These are phyloP conservation scores for Timema cristinae DNA, from an alignment of 2,888 invertebrate genomes.

Conservation along the genomic window DNA sequence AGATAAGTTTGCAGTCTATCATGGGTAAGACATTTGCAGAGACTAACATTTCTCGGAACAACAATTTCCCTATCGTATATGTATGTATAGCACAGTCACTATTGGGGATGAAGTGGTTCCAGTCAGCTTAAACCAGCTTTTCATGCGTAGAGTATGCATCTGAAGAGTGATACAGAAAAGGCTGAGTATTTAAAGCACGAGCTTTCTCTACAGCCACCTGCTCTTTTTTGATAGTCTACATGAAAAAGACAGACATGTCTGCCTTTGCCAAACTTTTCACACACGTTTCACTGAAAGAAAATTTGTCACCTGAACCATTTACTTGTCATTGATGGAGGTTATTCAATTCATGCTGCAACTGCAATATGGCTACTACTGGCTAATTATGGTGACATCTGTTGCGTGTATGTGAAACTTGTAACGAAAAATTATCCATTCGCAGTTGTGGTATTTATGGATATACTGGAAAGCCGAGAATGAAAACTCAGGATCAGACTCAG, in stretches of 20 bases:
- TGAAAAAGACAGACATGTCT: background rate
- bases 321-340: conserved; percentile 8
- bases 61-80: background rate
- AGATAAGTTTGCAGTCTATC: background rate
- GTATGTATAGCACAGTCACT: conserved; percentile 5
- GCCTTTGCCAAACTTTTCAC: background rate
- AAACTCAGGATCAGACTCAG: background rate
- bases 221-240: background rate
- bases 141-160: background rate
- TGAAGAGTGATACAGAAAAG: background rate
- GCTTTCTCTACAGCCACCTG: conserved; percentile 4
- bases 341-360: background rate
- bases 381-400: background rate
- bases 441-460: background rate
- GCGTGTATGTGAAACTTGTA: conserved; percentile 1
- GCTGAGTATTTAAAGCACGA: background rate
- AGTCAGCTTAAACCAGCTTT: background rate
- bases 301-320: background rate
- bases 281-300: background rate
- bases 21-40: background rate
- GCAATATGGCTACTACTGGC: background rate
- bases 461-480: conserved; percentile 5
- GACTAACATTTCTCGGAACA: background rate
- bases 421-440: background rate
- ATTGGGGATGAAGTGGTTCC: background rate